These are phyloP conservation scores for Cephus pygmeus DNA, from an alignment of 2,888 invertebrate genomes.

Conservation along the genomic window DNA sequence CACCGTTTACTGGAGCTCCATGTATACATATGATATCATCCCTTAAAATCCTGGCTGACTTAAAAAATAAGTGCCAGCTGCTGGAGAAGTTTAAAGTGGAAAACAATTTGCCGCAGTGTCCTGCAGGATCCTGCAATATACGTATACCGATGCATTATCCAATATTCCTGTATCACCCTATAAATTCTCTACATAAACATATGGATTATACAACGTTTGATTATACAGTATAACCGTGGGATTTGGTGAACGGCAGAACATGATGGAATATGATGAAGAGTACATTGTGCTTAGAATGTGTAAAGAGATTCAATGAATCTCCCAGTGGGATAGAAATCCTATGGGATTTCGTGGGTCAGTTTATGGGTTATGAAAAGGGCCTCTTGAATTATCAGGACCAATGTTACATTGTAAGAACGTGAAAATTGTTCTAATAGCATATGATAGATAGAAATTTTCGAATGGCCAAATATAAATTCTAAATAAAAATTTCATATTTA, in stretches of 20 bases:
- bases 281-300: not conserved
- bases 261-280: not conserved
- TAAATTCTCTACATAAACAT: not conserved
- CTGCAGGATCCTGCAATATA: not conserved
- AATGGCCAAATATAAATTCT: not conserved
- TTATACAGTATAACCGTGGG: not conserved
- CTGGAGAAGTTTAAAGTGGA: not conserved
- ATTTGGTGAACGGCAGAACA: not conserved
- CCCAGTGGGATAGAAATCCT: not conserved
- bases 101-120: not conserved
- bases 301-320: not conserved
- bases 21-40: not conserved
- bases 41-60: not conserved
- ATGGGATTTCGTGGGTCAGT: not conserved
- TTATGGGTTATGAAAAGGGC: not conserved
- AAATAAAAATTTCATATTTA: too few species aligned
- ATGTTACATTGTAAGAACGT: not conserved
- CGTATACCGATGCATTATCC: not conserved
- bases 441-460: not conserved
- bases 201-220: not conserved
- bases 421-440: not conserved
- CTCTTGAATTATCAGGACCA: not conserved
- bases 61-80: not conserved
- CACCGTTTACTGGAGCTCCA: too few species aligned
- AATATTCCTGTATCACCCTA: not conserved